A percentile compares a stretch with the other conserved stretches of the same genome.
These are phyloP conservation scores for Progne subis DNA, from an alignment of 2,113 vertebrate genomes.

Conservation along the genomic window DNA sequence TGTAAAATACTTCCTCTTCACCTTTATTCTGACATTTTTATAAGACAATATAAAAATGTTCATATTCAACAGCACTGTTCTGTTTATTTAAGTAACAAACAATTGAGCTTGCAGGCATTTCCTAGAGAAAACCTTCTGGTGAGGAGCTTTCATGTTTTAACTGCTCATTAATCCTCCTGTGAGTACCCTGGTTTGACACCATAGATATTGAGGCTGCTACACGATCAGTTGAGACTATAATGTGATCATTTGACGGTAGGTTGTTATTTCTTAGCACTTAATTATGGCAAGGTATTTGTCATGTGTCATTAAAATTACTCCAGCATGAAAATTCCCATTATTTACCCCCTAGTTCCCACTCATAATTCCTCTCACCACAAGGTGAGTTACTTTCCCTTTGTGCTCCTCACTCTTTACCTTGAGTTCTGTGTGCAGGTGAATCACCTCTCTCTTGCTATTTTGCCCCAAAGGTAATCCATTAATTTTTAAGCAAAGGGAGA, in stretches of 20 bases:
- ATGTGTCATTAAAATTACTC: not conserved
- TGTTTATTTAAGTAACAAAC: constrained; percentile 20
- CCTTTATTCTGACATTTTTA: not conserved
- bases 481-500: not conserved
- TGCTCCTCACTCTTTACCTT: not conserved
- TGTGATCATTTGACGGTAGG: not conserved
- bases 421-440: not conserved
- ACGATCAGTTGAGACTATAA: not conserved
- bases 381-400: not conserved
- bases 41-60: not conserved
- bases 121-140: not conserved
- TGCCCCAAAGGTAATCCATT: not conserved
- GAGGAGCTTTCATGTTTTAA: not conserved
- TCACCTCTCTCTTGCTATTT: not conserved
- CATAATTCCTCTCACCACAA: not conserved
- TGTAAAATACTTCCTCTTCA: not conserved
- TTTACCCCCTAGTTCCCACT: not conserved
- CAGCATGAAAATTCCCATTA: not conserved
- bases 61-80: not conserved
- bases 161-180: not conserved
- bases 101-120: not conserved
- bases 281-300: not conserved
- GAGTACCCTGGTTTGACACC: not conserved
- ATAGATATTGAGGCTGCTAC: not conserved
- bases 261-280: constrained; percentile 15